These are phyloP conservation scores for Gymnopithys bicolor DNA, from an alignment of 2,797 vertebrate species.

Conservation along the genomic window DNA sequence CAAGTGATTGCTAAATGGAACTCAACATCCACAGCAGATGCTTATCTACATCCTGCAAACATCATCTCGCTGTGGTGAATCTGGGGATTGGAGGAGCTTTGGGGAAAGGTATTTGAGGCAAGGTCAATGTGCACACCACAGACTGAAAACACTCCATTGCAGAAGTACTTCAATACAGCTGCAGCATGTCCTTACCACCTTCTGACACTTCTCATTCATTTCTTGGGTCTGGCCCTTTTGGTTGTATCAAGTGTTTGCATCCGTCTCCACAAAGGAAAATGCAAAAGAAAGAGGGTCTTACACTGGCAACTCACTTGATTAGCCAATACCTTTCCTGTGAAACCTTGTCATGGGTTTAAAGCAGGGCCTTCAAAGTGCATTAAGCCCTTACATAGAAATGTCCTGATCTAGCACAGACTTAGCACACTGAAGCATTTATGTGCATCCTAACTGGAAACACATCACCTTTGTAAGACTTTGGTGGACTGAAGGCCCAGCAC, in stretches of 20 bases:
- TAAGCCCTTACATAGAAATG: not conserved
- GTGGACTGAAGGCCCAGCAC: not conserved
- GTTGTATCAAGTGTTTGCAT: not conserved
- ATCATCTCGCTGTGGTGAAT: not conserved
- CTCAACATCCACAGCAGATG: not conserved
- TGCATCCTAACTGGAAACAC: not conserved
- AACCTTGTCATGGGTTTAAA: not conserved
- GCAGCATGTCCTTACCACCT: not conserved
- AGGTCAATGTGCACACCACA: not conserved
- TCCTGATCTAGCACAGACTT: not conserved
- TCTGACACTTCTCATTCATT: not conserved
- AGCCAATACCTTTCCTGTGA: not conserved
- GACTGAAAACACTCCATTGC: not conserved
- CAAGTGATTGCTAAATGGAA: constrained; percentile 34
- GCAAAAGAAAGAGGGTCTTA: not conserved
- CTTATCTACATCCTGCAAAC: not conserved
- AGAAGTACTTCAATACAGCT: not conserved
- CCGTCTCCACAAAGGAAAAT: not conserved
- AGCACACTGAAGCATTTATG: not conserved
- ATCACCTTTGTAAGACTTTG: not conserved
- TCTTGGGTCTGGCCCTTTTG: not conserved
- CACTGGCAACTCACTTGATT: not conserved
- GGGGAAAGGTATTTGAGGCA: not conserved
- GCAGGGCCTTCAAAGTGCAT: not conserved
- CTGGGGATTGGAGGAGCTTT: not conserved